phyloP scores from a whole-genome alignment of 2,797 vertebrate genomes.

The Pteropus rufus region DNA sequence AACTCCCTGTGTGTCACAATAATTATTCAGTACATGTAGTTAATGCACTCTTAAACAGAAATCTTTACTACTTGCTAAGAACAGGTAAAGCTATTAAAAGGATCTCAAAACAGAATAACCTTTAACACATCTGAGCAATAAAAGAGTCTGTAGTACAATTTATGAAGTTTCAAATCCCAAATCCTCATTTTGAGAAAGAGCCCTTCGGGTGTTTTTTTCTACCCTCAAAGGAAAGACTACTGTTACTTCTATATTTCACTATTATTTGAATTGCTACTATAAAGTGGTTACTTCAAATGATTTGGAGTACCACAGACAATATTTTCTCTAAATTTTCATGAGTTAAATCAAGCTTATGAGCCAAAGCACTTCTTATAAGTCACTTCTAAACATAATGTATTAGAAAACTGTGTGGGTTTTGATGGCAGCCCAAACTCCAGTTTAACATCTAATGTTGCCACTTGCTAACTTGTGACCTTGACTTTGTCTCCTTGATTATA shows the following conservation, averaged over 20 bases:
- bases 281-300: slow-evolving; percentile 48
- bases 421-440: not conserved
- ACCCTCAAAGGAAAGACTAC: slow-evolving; percentile 8
- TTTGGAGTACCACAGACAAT: not conserved
- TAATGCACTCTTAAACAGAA: slow-evolving; percentile 50
- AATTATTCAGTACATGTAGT: slow-evolving; percentile 35
- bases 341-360: slow-evolving; percentile 27
- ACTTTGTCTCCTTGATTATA: not conserved
- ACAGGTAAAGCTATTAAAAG: slow-evolving; percentile 64
- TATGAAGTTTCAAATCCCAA: slow-evolving; percentile 56
- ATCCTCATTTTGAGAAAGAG: slow-evolving; percentile 53
- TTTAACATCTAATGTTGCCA: not conserved
- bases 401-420: not conserved
- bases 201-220: slow-evolving; percentile 48
- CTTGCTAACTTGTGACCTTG: not conserved
- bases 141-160: slow-evolving; percentile 52
- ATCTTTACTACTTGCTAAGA: slow-evolving; percentile 52
- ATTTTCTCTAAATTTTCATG: slow-evolving; percentile 21
- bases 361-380: not conserved
- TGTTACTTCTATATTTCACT: slow-evolving; percentile 39
- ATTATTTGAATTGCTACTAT: slow-evolving; percentile 28
- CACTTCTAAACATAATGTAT: not conserved
- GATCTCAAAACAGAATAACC: slow-evolving; percentile 59
- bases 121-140: slow-evolving; percentile 50
- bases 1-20: not conserved